Evolutionary conservation across 2,888 invertebrate genomes (phyloP).

Genomic region (Dorcus hopei): DNA sequence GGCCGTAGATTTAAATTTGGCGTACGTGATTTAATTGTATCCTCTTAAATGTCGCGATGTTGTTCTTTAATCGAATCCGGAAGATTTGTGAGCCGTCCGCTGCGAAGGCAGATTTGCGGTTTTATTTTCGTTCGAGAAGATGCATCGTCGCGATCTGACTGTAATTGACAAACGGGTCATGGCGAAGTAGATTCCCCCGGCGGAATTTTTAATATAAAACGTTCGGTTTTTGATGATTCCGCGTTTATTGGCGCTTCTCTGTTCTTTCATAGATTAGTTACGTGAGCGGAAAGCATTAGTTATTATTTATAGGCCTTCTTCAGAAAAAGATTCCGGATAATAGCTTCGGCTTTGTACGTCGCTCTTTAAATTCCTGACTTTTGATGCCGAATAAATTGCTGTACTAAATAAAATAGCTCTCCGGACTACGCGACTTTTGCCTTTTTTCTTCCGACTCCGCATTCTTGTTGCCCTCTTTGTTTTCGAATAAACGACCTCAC

Average conservation of each 20-base stretch:
- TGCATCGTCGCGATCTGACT: conserved; percentile 31
- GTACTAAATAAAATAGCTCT: conserved; percentile 26
- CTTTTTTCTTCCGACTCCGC: background rate
- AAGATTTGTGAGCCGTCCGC: conserved; percentile 30
- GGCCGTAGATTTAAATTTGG: background rate
- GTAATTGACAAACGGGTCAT: conserved; percentile 30
- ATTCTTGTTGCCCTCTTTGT: background rate
- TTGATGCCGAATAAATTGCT: conserved; percentile 37
- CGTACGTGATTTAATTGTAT: conserved; percentile 27
- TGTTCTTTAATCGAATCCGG: conserved; percentile 32
- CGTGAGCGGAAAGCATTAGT: conserved; percentile 48
- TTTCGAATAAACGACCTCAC: background rate
- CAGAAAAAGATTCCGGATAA: conserved; percentile 39
- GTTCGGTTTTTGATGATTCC: conserved; percentile 40
- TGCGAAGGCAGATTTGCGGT: conserved; percentile 29
- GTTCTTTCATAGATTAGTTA: conserved; percentile 48
- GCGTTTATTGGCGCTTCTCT: conserved; percentile 47
- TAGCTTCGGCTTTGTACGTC: conserved; percentile 38
- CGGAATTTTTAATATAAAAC: conserved; percentile 36
- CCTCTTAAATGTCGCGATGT: conserved; percentile 25
- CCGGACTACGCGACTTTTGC: background rate
- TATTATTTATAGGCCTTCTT: conserved; percentile 44
- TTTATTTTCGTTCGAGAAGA: conserved; percentile 33
- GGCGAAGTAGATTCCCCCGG: conserved; percentile 25
- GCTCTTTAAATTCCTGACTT: conserved; percentile 36